Base-by-base conservation (phyloP, 2,797 vertebrate genomes). In the Pseudocheirus occidentalis region DNA sequence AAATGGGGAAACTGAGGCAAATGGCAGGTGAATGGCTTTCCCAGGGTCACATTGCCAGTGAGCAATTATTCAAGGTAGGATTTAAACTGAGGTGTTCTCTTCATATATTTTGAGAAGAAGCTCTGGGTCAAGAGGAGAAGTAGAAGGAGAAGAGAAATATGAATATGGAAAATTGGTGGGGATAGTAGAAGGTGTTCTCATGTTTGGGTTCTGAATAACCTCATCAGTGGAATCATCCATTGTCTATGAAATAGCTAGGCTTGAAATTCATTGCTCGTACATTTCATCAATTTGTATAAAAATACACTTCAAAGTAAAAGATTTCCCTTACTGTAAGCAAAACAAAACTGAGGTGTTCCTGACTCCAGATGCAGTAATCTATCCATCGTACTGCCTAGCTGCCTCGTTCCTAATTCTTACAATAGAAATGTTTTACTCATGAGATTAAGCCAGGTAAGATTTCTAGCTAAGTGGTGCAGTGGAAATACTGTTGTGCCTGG, bases 161-260 rank as follows among this genome's bases (percentile, higher is more conserved):
- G 98, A 97, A 24, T 99, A 99, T 7, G 98, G 95, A 58, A 99
- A 98, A 95, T 29, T 96, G 92, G 94, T 73, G 46, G 97, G 99
- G 95, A 96, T 96, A 97, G 9, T 99, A 93, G 98, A 93, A 27
- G 99, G 98, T 10, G 99, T 98, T 31, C 99, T 99, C 98, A 99
- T 99, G 96, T 99, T 99, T 91, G 99, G 99, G 93, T 99, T 99
- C 90, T 99, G 98, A 94, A 99, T 99, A 55, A 99, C 99, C 97
- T 99, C 99, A 62, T 99, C 5, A 27, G 6, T 99, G 0, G 99
- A 99, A 98, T 99, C 99, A 56, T 99, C 99, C 99, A 99, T 99
- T 90, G 99, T 99, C 99, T 99, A 99, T 52, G 99, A 99, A 97
- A 99, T 99, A 97, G 99, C 99, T 4, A 99, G 99, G 95, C 99